Evolutionary conservation across 2,888 invertebrate species (phyloP).

Genomic region (Nipponacmea schrenckii): DNA sequence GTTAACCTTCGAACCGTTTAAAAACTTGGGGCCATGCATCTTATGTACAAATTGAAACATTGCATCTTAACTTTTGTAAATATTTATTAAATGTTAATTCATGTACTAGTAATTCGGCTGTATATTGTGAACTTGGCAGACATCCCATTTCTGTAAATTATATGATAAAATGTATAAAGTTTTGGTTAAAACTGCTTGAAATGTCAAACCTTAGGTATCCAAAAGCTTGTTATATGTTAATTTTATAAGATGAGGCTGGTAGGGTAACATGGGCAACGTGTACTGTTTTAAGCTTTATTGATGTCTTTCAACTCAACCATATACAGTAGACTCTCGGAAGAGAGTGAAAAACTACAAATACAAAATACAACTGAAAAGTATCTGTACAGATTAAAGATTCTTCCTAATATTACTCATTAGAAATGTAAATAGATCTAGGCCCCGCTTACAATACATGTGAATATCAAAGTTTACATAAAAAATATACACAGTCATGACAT

Average conservation of each 20-base stretch:
- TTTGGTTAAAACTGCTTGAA: constrained; percentile 18
- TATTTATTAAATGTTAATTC: constrained; percentile 11
- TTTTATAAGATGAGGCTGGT: constrained; percentile 8
- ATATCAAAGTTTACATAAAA: too few relatives aligned
- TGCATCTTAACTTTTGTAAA: constrained; percentile 21
- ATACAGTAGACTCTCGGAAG: too few relatives aligned
- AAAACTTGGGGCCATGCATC: constrained; percentile 17
- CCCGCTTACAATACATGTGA: too few relatives aligned
- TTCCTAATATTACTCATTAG: too few relatives aligned
- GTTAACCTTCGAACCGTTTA: not conserved
- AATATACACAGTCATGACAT: too few relatives aligned
- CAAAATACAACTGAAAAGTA: too few relatives aligned
- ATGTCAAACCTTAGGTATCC: constrained; percentile 19
- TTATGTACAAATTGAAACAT: constrained; percentile 15
- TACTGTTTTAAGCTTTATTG: too few relatives aligned
- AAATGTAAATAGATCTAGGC: too few relatives aligned
- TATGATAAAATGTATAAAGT: constrained; percentile 13
- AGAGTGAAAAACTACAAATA: too few relatives aligned
- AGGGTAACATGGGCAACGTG: constrained; percentile 16
- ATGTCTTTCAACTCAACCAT: too few relatives aligned
- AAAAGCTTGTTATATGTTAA: constrained; percentile 20
- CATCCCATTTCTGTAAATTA: constrained; percentile 15
- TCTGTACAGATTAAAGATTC: too few relatives aligned
- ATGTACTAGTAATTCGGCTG: constrained; percentile 16
- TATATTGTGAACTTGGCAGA: constrained; percentile 19